phyloP scores from a whole-genome alignment of 2,113 vertebrate species.

The Gallinago media region DNA sequence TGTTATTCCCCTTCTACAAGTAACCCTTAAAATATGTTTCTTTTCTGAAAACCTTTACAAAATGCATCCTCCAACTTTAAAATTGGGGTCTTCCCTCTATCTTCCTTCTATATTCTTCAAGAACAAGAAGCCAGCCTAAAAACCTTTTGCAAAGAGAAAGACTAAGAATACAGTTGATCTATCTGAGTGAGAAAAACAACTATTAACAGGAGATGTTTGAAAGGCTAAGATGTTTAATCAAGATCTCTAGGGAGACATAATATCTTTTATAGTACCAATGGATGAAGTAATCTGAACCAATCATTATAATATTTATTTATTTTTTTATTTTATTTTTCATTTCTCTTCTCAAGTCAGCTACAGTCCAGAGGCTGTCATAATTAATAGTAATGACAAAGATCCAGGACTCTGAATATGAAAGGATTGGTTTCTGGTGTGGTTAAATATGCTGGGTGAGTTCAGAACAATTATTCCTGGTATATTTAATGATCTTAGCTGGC shows the following conservation, averaged over 20 bases:
- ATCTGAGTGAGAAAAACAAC: neutral
- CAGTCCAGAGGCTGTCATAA: neutral
- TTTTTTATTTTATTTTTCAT: neutral
- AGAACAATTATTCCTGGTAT: rapidly evolving
- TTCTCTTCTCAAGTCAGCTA: neutral
- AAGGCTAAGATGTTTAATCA: neutral
- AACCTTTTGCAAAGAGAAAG: neutral
- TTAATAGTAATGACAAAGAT: neutral
- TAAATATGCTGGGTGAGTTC: neutral
- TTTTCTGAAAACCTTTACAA: neutral
- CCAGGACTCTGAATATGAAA: neutral
- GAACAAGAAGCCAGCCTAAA: neutral
- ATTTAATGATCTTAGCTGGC: neutral
- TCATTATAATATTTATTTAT: neutral
- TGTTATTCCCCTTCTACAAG: neutral
- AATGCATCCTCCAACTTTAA: neutral
- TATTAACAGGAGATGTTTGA: neutral
- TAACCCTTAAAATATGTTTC: neutral
- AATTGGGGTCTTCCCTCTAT: neutral
- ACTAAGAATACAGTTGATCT: neutral
- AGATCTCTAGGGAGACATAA: neutral
- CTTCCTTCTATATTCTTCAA: neutral
- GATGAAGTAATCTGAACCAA: neutral
- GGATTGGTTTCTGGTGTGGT: neutral
- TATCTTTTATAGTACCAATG: neutral